Evolutionary conservation across 2,797 vertebrate species (phyloP), one percentile per base, ranked within the genome.

Genomic region (Streptopelia turtur): DNA sequence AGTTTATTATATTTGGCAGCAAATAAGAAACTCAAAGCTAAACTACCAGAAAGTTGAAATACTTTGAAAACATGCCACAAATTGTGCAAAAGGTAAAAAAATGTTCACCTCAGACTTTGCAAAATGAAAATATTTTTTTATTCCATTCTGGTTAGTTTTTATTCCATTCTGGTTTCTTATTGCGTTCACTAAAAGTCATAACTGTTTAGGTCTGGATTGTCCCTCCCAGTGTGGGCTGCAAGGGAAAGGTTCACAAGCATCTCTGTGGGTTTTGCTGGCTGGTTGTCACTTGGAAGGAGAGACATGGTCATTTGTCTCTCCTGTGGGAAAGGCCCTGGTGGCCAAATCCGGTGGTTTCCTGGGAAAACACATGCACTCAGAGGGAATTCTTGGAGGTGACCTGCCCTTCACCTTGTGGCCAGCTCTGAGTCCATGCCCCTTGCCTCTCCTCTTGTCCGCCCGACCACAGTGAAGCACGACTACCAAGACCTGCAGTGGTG

Each of bases 61-160:
- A 55, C 49, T 87, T 91, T 9, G 41, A 91, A 93, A 95, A 85
- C 60, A 80, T 93, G 92, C 94, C 92, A 95, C 45, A 60, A 70
- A 85, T 87, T 80, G 56, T 71, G 69, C 86, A 90, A 90, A 90
- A 76, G 2, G 0, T 31, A 20, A 55, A 59, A 77, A 84, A 72
- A 37, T 4, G 16, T 22, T 84, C 52, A 55, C 43, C 39, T 90
- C 74, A 82, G 60, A 27, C 66, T 94, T 77, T n/a, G 30, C 21
- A 84, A 87, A 95, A 90, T 66, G 47, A 82, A 90, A 83, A 83
- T 87, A 83, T 79, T 89, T 95, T 95, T 92, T 75, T 92, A 61
- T 94, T 95, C 68, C 77, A 2, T 69, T 82, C 37, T 87, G 61
- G 61, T 63, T 87, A 75, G 56, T 39, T 86, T 87, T 91, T 78